phyloP scores from a whole-genome alignment of 2,888 invertebrate species.

The Tiliacea aurago region DNA sequence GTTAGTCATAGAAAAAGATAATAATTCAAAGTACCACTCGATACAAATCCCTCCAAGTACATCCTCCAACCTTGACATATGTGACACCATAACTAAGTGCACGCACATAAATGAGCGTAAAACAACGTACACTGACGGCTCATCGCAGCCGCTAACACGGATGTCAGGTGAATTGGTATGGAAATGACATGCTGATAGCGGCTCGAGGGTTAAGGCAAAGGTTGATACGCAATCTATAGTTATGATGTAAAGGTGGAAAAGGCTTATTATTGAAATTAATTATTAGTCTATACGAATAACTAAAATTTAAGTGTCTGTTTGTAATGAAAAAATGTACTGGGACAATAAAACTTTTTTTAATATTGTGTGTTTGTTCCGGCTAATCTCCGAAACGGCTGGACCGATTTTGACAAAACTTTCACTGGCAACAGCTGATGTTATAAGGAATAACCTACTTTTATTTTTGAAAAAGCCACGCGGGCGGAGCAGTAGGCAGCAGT shows the following conservation, averaged over 20 bases:
- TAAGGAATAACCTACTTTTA: no score
- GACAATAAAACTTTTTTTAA: no score
- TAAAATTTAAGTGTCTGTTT: no score
- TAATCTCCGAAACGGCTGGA: no score
- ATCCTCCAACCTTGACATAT: constrained; percentile 29
- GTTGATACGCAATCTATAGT: background rate
- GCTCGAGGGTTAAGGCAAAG: background rate
- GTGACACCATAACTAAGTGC: background rate
- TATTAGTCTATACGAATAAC: background rate
- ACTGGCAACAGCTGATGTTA: no score
- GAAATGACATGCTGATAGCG: constrained; percentile 63
- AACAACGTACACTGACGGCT: constrained; percentile 34
- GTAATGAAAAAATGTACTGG: no score
- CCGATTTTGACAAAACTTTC: no score
- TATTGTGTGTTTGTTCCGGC: no score
- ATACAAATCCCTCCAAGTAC: background rate
- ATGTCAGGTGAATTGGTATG: constrained; percentile 64
- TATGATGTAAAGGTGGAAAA: background rate
- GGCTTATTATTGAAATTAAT: background rate
- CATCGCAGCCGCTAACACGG: constrained; percentile 39
- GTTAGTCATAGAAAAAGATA: background rate
- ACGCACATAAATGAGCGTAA: constrained; percentile 5
- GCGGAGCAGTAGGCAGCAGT: no score
- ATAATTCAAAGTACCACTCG: background rate
- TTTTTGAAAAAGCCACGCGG: no score